Evolutionary conservation across 2,888 invertebrate species (phyloP).

Genomic region (Craniophora ligustri): DNA sequence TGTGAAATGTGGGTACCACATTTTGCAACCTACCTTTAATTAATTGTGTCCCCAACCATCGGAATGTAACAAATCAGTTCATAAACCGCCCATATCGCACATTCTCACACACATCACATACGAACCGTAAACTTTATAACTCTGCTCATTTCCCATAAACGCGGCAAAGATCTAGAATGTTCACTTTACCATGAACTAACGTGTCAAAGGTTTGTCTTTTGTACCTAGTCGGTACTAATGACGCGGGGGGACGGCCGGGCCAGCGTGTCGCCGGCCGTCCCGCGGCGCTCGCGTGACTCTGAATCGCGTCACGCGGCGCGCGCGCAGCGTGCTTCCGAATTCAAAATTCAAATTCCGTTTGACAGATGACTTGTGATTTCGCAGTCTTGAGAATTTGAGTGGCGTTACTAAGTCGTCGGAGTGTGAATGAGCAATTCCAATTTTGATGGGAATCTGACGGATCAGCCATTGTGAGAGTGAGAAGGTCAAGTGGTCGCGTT

Average conservation of each 20-base stretch:
- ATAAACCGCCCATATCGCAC: constrained; percentile 31
- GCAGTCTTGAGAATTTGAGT: constrained; percentile 53
- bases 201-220: constrained; percentile 74
- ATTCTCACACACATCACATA: constrained; percentile 57
- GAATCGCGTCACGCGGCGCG: constrained; percentile 68
- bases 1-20: neutral
- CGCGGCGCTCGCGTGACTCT: constrained; percentile 55
- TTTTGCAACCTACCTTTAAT: constrained; percentile 10
- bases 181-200: constrained; percentile 76
- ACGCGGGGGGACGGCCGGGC: constrained; percentile 53
- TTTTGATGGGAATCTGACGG: constrained; percentile 75
- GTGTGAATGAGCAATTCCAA: constrained; percentile 82
- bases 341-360: constrained; percentile 56
- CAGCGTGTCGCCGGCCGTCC: constrained; percentile 49
- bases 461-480: constrained; percentile 37
- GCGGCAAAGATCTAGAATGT: constrained; percentile 77
- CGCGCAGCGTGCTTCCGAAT: constrained; percentile 72
- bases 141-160: constrained; percentile 81
- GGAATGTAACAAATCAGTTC: constrained; percentile 43
- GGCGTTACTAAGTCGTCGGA: constrained; percentile 59
- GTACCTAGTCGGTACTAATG: constrained; percentile 65
- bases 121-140: constrained; percentile 63
- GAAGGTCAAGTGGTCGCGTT: constrained; percentile 53
- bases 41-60: constrained; percentile 24
- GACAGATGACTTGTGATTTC: constrained; percentile 60